A percentile compares a stretch with the other conserved stretches of the same genome.
phyloP scores from a whole-genome alignment of 53 echinoderm and acorn worm species.

The Patiria pectinifera region DNA sequence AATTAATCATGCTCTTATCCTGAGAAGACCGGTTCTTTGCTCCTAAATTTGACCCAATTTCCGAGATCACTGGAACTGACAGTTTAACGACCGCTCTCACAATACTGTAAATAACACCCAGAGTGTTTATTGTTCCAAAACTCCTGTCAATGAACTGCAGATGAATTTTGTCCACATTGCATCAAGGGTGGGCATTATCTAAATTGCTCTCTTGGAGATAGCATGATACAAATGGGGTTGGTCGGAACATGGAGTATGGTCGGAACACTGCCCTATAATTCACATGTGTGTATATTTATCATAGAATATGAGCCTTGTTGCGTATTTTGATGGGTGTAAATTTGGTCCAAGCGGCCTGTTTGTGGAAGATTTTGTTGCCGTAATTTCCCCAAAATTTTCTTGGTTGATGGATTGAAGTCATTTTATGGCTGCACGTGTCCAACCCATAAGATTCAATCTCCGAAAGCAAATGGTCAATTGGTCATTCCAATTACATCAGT shows the following conservation, averaged over 20 bases:
- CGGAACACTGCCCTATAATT: not conserved
- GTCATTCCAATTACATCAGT: not conserved
- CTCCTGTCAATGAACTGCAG: not conserved
- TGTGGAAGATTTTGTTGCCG: not conserved
- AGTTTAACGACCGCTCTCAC: too few species aligned
- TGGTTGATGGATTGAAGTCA: conserved; percentile 6
- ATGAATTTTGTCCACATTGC: not conserved
- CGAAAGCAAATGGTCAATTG: not conserved
- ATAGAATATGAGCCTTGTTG: conserved; percentile 1
- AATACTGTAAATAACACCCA: not conserved
- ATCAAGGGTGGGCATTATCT: not conserved
- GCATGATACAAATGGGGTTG: too few species aligned
- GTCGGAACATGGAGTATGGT: not conserved
- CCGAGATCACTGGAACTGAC: not conserved
- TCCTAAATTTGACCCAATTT: not conserved
- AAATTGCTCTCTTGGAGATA: too few species aligned
- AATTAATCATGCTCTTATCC: not conserved
- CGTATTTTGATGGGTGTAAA: not conserved
- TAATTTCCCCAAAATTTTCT: not conserved
- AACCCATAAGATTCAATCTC: not conserved
- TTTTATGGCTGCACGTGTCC: not conserved
- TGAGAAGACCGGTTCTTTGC: not conserved
- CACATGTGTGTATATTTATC: conserved; percentile 20
- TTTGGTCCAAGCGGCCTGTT: not conserved
- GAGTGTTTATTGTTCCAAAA: not conserved